phyloP scores from a whole-genome alignment of 2,113 vertebrate species.

The Sinocyclocheilus anshuiensis region DNA sequence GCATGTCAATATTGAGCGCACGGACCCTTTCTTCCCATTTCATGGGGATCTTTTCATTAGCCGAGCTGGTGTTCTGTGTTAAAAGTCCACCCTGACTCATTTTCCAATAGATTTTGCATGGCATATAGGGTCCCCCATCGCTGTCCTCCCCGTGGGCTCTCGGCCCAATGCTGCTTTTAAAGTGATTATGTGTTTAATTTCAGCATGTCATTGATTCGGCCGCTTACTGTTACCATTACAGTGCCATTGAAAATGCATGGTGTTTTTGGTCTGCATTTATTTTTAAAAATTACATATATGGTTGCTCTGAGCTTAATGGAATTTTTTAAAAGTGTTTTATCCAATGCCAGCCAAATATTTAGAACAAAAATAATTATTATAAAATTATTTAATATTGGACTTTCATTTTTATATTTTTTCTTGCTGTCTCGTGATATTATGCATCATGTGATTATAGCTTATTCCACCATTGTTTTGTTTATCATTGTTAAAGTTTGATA shows the following conservation, averaged over 20 bases:
- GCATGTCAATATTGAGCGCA: constrained; percentile 34
- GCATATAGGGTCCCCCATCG: background rate
- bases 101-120: constrained; percentile 44
- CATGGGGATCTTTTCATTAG: constrained; percentile 36
- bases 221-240: background rate
- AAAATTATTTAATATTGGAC: background rate
- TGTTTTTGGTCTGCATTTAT: background rate
- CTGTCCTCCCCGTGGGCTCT: background rate
- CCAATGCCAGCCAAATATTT: background rate
- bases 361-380: background rate
- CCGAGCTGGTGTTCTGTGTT: constrained; percentile 23
- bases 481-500: background rate
- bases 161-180: constrained; percentile 17
- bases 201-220: constrained; percentile 12
- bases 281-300: background rate
- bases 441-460: background rate
- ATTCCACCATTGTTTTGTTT: background rate
- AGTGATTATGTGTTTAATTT: constrained; percentile 46
- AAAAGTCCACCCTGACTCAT: constrained; percentile 34
- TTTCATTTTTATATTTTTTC: no score
- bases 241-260: background rate
- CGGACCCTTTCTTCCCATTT: background rate
- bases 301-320: background rate
- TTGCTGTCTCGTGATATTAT: background rate
- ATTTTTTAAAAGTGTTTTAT: background rate